These are phyloP conservation scores for Oceanodroma leucorhoa DNA, from an alignment of 2,797 vertebrate species.

Conservation along the genomic window DNA sequence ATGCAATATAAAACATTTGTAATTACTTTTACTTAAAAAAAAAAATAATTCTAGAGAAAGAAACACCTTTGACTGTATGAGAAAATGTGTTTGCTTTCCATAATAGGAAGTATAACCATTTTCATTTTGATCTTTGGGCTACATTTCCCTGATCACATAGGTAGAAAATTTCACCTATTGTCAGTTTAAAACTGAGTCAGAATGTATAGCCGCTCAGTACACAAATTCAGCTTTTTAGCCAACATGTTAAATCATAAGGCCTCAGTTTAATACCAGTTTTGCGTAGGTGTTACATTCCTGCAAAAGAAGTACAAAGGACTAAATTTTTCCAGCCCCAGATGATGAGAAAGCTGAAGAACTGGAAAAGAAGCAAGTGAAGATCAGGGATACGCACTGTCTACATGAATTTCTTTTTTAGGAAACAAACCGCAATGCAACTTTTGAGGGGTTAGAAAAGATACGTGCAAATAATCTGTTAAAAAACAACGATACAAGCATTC, in stretches of 20 bases:
- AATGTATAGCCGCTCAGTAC: background rate
- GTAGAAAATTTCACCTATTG: background rate
- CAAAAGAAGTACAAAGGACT: background rate
- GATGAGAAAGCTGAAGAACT: background rate
- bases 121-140: background rate
- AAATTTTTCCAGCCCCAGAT: background rate
- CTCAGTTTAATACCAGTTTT: background rate
- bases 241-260: background rate
- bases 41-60: background rate
- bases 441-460: background rate
- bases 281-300: background rate
- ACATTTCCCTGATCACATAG: background rate
- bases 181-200: background rate
- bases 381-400: background rate
- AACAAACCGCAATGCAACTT: background rate
- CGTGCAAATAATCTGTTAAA: rapidly evolving
- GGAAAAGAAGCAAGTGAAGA: background rate
- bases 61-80: background rate
- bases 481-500: rapidly evolving
- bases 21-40: background rate
- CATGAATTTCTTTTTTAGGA: background rate
- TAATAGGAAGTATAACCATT: background rate
- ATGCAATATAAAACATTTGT: background rate
- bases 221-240: background rate
- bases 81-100: background rate